Evolutionary conservation across 2,797 vertebrate species (phyloP).

Genomic region (Manis pentadactyla): DNA sequence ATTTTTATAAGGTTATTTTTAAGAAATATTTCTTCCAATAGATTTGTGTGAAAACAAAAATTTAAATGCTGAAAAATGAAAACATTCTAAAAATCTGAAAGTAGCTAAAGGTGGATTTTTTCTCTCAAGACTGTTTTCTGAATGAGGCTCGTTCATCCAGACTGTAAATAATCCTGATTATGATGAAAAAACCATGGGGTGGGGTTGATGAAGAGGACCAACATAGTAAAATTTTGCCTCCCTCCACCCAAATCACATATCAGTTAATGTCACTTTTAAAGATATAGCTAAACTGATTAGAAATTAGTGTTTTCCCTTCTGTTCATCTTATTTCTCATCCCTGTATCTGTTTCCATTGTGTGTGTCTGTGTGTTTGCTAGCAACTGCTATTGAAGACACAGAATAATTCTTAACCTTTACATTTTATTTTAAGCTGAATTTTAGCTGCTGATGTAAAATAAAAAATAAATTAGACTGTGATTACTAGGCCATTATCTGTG

Average conservation of each 20-base stretch:
- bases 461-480: conserved; percentile 53
- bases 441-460: conserved; percentile 49
- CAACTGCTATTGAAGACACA: background rate
- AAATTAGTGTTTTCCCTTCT: background rate
- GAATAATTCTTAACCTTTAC: background rate
- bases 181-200: background rate
- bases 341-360: background rate
- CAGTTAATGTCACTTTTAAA: conserved; percentile 11
- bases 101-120: conserved; percentile 45
- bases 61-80: conserved; percentile 4
- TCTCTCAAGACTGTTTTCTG: conserved; percentile 13
- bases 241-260: background rate
- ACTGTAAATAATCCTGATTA: background rate
- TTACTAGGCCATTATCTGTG: background rate
- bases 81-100: background rate
- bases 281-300: background rate
- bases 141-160: background rate
- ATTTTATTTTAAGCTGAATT: conserved; percentile 55
- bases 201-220: background rate
- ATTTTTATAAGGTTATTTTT: conserved; percentile 59
- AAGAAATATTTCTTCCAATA: conserved; percentile 54
- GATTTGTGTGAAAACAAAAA: conserved; percentile 52
- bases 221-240: background rate
- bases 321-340: background rate
- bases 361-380: background rate